A percentile compares a stretch with the other conserved stretches of the same genome.
Conservation (phyloP, 2,888 invertebrate species). For the Sesia apiformis region DNA sequence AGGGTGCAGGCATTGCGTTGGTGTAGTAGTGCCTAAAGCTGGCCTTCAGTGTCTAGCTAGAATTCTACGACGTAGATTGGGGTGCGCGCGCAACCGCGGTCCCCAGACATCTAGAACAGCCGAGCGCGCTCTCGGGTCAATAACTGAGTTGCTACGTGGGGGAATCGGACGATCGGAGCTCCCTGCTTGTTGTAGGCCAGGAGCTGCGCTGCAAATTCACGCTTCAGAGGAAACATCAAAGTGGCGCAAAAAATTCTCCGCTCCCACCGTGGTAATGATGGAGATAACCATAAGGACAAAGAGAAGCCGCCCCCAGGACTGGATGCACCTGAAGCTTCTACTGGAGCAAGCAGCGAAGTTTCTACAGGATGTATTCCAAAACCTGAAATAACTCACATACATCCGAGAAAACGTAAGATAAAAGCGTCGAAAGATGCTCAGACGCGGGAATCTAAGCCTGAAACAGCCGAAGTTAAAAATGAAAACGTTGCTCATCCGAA, state of each 20-base stretch:
- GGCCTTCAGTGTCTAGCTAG: conserved; percentile 16
- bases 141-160: conserved; percentile 57
- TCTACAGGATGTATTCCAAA: conserved; percentile 2
- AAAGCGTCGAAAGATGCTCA: conserved; percentile 76
- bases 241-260: conserved; percentile 19
- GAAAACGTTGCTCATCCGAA: conserved; percentile 80
- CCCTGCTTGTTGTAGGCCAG: conserved; percentile 16
- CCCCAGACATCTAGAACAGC: conserved; percentile 21
- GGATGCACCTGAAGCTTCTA: conserved; percentile 1
- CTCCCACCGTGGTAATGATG: conserved; percentile 63
- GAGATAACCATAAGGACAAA: conserved; percentile 25
- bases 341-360: conserved; percentile 1
- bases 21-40: conserved; percentile 18
- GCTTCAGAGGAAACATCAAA: conserved; percentile 1
- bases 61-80: conserved; percentile 21
- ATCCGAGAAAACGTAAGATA: conserved; percentile 87
- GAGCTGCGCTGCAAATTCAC: conserved; percentile 9
- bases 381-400: conserved; percentile 60
- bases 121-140: conserved; percentile 47
- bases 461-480: conserved; percentile 3
- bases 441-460: neutral
- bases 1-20: conserved; percentile 58
- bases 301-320: conserved; percentile 1
- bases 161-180: conserved; percentile 44
- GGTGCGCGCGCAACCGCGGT: conserved; percentile 45